Evolutionary conservation across 2,888 invertebrate genomes (phyloP).

Genomic region (Aleiodes alternator): DNA sequence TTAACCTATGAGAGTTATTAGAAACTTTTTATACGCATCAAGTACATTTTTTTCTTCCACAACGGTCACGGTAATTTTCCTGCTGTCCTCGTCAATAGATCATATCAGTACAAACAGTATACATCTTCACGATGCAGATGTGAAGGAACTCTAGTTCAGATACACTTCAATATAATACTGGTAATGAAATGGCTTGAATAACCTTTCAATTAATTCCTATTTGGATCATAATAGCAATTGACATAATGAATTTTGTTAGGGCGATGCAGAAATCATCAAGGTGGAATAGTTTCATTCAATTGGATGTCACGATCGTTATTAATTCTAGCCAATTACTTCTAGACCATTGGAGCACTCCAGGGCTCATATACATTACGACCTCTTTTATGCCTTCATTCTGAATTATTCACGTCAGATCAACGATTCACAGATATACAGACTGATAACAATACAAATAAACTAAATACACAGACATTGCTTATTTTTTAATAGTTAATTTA

Average conservation of each 20-base stretch:
- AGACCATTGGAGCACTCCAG: constrained; percentile 46
- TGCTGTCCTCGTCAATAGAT: constrained; percentile 35
- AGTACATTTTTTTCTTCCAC: constrained; percentile 51
- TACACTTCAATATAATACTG: too few relatives aligned
- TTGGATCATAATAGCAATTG: constrained; percentile 1
- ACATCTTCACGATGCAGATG: too few relatives aligned
- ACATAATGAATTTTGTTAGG: constrained; percentile 9
- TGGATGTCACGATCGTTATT: constrained; percentile 52
- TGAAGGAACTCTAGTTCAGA: too few relatives aligned
- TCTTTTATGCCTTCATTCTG: neutral
- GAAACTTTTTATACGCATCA: constrained; percentile 51
- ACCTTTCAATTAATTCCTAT: constrained; percentile 3
- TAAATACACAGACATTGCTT: too few relatives aligned
- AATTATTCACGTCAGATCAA: neutral
- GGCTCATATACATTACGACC: constrained; percentile 12
- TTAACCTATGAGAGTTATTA: constrained; percentile 5
- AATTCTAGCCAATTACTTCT: constrained; percentile 57
- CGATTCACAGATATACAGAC: too few relatives aligned
- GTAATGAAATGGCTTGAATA: too few relatives aligned
- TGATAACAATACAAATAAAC: too few relatives aligned
- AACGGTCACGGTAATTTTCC: constrained; percentile 52
- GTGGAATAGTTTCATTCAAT: constrained; percentile 57
- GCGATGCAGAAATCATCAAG: constrained; percentile 50
- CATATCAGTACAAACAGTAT: neutral
- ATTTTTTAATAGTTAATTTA: neutral